Evolutionary conservation across 2,113 vertebrate species (phyloP).

Genomic region (Pseudorasbora parva): DNA sequence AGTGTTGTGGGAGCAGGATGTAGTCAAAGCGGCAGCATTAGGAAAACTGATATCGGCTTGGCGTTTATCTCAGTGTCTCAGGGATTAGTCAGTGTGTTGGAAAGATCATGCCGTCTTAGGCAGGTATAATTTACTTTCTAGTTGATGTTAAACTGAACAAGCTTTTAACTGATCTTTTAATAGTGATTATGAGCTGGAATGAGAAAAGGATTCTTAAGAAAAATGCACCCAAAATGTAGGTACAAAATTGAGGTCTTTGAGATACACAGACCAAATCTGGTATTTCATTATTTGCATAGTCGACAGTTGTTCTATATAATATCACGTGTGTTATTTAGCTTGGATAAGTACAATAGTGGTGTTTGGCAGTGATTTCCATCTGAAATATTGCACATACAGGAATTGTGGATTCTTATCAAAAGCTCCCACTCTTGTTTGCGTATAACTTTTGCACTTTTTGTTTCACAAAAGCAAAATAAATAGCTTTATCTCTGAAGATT

Average conservation of each 20-base stretch:
- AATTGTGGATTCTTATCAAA: slow-evolving; percentile 52
- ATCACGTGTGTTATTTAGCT: not conserved
- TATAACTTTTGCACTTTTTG: slow-evolving; percentile 1
- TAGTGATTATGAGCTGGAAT: slow-evolving; percentile 11
- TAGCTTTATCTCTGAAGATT: slow-evolving; percentile 23
- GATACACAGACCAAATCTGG: not conserved
- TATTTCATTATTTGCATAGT: not conserved
- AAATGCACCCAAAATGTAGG: not conserved
- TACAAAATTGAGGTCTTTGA: too few relatives aligned
- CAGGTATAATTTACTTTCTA: slow-evolving; percentile 14
- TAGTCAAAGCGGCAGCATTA: slow-evolving; percentile 24
- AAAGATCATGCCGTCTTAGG: slow-evolving; percentile 35
- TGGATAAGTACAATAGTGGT: not conserved
- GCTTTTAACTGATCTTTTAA: slow-evolving; percentile 44
- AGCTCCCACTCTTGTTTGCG: slow-evolving; percentile 30
- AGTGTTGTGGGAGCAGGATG: not conserved
- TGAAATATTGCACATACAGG: not conserved
- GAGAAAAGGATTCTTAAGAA: not conserved
- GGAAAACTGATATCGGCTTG: slow-evolving; percentile 31
- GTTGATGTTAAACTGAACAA: slow-evolving; percentile 37
- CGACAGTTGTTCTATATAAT: not conserved
- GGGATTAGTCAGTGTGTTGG: slow-evolving; percentile 19
- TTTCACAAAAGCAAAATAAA: slow-evolving; percentile 27
- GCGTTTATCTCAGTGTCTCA: slow-evolving; percentile 30
- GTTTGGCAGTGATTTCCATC: slow-evolving; percentile 8